Evolutionary conservation across 1,140 invertebrate genomes (phyloP).

Genomic region (Drosophila truncata): DNA sequence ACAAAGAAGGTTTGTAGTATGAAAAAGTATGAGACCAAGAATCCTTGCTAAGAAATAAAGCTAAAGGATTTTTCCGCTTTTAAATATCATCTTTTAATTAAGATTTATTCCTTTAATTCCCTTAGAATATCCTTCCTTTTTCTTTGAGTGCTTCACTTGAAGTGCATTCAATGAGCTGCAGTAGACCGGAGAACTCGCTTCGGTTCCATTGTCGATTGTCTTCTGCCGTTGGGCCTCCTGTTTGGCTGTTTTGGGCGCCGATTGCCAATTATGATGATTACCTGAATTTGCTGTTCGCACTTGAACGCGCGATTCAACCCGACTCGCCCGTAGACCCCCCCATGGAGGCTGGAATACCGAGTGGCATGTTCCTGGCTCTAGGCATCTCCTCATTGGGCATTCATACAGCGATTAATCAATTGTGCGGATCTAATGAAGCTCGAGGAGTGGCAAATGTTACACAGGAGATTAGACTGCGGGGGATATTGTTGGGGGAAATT

Average conservation of each 20-base stretch:
- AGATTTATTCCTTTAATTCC: background rate
- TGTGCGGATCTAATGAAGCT: conserved; percentile 61
- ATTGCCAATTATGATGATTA: conserved; percentile 76
- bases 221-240: conserved; percentile 17
- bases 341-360: background rate
- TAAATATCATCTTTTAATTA: background rate
- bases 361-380: background rate
- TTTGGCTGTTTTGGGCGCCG: conserved; percentile 34
- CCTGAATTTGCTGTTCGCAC: conserved; percentile 57
- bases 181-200: conserved; percentile 13
- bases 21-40: background rate
- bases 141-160: background rate
- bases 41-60: background rate
- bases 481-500: conserved; percentile 61
- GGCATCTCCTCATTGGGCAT: conserved; percentile 9
- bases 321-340: background rate
- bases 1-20: rapidly evolving
- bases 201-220: conserved; percentile 22
- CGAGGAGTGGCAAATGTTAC: conserved; percentile 64
- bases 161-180: conserved; percentile 12
- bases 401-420: conserved; percentile 60
- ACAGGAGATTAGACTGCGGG: conserved; percentile 54
- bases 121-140: background rate
- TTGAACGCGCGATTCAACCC: conserved; percentile 11
- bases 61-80: no score